Conservation (phyloP, 2,113 vertebrate genomes). For the Eclectus roratus region DNA sequence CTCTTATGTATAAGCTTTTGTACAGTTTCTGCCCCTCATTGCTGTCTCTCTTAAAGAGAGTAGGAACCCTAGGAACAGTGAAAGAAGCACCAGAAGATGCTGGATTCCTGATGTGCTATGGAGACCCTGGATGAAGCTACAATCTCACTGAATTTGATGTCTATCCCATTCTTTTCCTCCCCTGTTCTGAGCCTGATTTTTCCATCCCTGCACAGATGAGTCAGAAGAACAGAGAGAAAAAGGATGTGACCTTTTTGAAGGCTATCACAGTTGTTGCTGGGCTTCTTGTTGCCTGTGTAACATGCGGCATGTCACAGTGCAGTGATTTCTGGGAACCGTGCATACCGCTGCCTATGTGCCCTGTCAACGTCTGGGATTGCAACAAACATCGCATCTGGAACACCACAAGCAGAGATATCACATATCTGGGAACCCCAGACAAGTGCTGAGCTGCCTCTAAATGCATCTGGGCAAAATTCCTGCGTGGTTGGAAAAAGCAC, state of each 20-base stretch:
- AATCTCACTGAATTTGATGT: not conserved
- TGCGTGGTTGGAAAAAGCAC: slow-evolving; percentile 8
- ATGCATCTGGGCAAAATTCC: slow-evolving; percentile 29
- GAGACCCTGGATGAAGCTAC: not conserved
- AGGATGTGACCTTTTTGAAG: not conserved
- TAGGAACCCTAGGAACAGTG: not conserved
- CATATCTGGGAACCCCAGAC: slow-evolving; percentile 31
- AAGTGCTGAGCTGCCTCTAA: slow-evolving; percentile 5
- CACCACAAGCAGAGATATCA: not conserved
- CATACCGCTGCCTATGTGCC: not conserved
- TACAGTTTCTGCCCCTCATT: not conserved
- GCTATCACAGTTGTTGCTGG: not conserved
- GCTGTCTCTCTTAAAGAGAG: not conserved
- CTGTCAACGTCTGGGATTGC: not conserved
- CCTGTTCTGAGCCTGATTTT: not conserved
- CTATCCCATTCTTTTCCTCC: not conserved
- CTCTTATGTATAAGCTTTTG: not conserved
- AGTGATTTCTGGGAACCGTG: not conserved
- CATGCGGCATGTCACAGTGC: not conserved
- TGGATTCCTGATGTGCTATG: not conserved
- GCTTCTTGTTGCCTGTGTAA: not conserved
- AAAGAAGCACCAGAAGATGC: not conserved
- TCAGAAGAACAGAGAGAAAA: not conserved
- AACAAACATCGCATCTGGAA: slow-evolving; percentile 3
- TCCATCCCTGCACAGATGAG: not conserved